A percentile compares a stretch with the other conserved stretches of the same genome.
phyloP scores from a whole-genome alignment of 2,797 vertebrate species.

The Eospalax fontanierii region DNA sequence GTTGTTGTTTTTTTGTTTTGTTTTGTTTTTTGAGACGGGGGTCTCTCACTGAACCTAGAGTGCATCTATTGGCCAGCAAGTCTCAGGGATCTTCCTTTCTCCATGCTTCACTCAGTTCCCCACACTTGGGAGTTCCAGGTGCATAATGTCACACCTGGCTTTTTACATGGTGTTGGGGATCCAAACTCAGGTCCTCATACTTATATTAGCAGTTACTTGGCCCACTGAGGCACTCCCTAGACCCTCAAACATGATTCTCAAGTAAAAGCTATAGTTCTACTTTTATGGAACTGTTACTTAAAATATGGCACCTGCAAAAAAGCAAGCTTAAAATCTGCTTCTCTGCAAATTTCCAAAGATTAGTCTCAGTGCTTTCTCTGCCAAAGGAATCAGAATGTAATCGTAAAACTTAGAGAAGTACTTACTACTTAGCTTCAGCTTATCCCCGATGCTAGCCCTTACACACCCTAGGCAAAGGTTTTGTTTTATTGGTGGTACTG shows the following conservation, averaged over 20 bases:
- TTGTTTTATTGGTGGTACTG: background rate
- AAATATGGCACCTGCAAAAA: conserved; percentile 31
- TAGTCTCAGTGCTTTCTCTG: conserved; percentile 32
- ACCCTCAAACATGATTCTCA: background rate
- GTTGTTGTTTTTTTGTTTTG: too few species aligned
- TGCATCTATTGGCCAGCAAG: background rate
- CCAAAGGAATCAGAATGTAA: conserved; percentile 45
- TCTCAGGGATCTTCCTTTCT: background rate
- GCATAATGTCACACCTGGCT: too few species aligned
- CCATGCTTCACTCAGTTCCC: background rate
- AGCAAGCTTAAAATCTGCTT: conserved; percentile 56
- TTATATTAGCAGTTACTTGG: background rate
- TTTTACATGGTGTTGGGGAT: background rate
- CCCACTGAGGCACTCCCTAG: background rate
- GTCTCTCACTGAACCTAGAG: background rate
- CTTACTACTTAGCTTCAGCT: background rate
- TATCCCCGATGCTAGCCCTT: too few species aligned
- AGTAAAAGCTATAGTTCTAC: conserved; percentile 40
- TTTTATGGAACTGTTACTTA: conserved; percentile 30
- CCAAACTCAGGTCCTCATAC: background rate
- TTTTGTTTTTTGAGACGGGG: too few species aligned
- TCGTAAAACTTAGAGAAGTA: conserved; percentile 38
- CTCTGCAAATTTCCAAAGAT: conserved; percentile 47
- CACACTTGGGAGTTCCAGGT: background rate
- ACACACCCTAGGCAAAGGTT: too few species aligned